Evolutionary conservation across 2,113 vertebrate genomes (phyloP).

Genomic region (Colius striatus): DNA sequence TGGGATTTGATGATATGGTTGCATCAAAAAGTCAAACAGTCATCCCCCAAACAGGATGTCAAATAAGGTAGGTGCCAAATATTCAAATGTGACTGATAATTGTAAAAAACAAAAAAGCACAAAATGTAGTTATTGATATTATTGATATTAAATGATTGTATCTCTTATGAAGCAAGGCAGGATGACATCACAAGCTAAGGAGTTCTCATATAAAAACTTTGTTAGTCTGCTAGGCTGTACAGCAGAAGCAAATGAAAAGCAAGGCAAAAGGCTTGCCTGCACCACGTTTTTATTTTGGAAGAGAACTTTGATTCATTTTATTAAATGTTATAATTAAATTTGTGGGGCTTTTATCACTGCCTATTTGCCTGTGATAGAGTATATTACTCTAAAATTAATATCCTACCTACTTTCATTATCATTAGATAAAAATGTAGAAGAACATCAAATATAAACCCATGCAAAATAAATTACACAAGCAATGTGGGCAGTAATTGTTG

Average conservation of each 20-base stretch:
- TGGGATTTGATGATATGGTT: not conserved
- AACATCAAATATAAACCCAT: not conserved
- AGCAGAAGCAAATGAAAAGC: constrained; percentile 28
- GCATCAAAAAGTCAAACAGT: not conserved
- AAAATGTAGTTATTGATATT: not conserved
- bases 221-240: not conserved
- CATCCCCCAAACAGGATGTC: not conserved
- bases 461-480: not conserved
- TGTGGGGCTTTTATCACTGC: not conserved
- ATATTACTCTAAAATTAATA: not conserved
- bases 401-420: not conserved
- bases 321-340: not conserved
- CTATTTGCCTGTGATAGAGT: not conserved
- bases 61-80: not conserved
- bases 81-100: not conserved
- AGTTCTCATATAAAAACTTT: not conserved
- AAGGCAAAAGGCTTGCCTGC: not conserved
- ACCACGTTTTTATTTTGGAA: not conserved
- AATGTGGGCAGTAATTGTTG: not conserved
- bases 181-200: constrained; percentile 6
- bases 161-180: not conserved
- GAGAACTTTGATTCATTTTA: not conserved
- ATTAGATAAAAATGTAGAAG: not conserved
- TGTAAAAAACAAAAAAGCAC: not conserved
- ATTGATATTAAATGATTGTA: too few relatives aligned